Evolutionary conservation across 2,113 vertebrate species (phyloP).

Genomic region (Thryonomys swinderianus): DNA sequence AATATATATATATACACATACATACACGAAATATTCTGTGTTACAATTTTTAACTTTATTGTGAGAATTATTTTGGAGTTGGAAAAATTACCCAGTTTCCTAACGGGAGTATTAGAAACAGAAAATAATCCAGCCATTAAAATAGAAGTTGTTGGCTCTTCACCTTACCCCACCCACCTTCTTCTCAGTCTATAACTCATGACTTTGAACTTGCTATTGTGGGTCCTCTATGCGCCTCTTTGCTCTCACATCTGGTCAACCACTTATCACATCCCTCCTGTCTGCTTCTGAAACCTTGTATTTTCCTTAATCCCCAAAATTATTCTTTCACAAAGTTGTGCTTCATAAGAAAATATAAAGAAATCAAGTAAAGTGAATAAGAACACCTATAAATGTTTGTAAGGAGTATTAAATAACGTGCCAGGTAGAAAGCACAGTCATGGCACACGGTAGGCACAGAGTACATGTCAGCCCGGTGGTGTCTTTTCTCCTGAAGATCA

Average conservation of each 20-base stretch:
- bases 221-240: not conserved
- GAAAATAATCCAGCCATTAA: not conserved
- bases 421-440: not conserved
- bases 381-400: not conserved
- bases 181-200: not conserved
- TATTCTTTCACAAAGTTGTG: not conserved
- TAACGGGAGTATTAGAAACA: not conserved
- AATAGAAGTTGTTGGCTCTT: not conserved
- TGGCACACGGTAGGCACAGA: not conserved
- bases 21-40: not conserved
- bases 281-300: not conserved
- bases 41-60: not conserved
- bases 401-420: not conserved
- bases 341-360: slow-evolving; percentile 38
- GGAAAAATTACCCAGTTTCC: not conserved
- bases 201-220: not conserved
- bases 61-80: not conserved
- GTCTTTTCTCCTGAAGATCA: not conserved
- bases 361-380: not conserved
- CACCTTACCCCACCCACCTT: not conserved
- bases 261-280: not conserved
- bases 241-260: not conserved
- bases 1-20: not conserved
- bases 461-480: not conserved
- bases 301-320: not conserved